Evolutionary conservation across 1,140 invertebrate genomes (phyloP).

Genomic region (Atta cephalotes): DNA sequence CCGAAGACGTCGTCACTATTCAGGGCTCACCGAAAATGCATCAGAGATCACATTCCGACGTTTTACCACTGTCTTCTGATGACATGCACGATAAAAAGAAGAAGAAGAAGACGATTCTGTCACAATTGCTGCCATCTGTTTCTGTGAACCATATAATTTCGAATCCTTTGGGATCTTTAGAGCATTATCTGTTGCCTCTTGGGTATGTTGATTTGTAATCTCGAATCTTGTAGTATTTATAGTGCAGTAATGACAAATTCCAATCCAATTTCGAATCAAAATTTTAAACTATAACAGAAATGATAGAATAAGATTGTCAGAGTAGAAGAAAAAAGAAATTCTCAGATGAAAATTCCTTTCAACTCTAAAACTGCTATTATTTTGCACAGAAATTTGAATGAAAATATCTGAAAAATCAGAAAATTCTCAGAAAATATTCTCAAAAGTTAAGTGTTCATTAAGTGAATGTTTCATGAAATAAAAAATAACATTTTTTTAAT

Average conservation of each 20-base stretch:
- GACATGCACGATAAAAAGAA: conserved; percentile 87
- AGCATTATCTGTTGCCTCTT: conserved; percentile 84
- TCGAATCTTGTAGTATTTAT: conserved; percentile 1
- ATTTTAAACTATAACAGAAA: neutral
- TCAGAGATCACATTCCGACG: conserved; percentile 84
- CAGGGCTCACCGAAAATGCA: conserved; percentile 83
- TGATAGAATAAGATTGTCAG: neutral
- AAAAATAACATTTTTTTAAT: no score
- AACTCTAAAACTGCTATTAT: neutral
- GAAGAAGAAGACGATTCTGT: conserved; percentile 91
- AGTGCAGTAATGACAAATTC: neutral
- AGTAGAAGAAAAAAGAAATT: neutral
- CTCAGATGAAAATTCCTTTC: neutral
- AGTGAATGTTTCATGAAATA: no score
- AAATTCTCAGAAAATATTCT: neutral
- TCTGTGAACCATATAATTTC: conserved; percentile 86
- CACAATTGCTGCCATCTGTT: conserved; percentile 88
- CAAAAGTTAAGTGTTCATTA: no score
- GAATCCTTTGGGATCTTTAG: conserved; percentile 81
- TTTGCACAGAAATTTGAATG: neutral
- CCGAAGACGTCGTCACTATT: conserved; percentile 80
- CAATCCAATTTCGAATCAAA: neutral
- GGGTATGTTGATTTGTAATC: conserved; percentile 78
- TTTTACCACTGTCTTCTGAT: conserved; percentile 80
- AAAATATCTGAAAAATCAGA: neutral